Base-by-base conservation (phyloP, 2,797 vertebrate species). In the Helostoma temminkii region DNA sequence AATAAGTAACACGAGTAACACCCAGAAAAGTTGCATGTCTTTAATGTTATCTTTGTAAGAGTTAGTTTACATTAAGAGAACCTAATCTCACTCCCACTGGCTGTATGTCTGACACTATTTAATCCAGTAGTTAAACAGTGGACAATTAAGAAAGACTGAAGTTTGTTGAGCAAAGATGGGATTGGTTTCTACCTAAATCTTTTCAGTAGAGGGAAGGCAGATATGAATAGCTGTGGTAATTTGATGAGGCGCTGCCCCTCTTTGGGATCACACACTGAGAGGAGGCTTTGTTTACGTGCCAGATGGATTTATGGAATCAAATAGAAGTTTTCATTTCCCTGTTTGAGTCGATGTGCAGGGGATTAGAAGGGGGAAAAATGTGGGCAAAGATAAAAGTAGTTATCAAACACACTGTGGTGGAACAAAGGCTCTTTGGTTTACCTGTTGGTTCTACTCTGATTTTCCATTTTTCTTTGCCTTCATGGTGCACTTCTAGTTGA, bases 251-350 rank as follows among this genome's bases (percentile, higher is more conserved):
- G 24, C 82, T 82, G 81, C 77, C 76, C 89, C 84, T 82, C 83
- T 81, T 72, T 80, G 81, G 85, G 90, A 88, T 87, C 88, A 77
- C 79, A 90, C 84, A 88, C 80, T 90, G 92, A 92, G 91, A 89
- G 86, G 72, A 84, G 73, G 84, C 91, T 92, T 93, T 93, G 93
- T 94, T 91, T 81, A 91, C 5, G 67, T 86, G 90, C 91, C 90
- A 91, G 89, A 91, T 81, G 90, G 93, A 92, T 93, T 93, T 90
- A 91, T 91, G 84, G 90, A 91, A 92, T 91, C 88, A 89, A 90
- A 88, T 78, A 90, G 72, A 87, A 85, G 74, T 90, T 90, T 93
- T 93, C 75, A 93, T 93, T 93, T 91, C 87, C 89, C 88, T 92
- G 84, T 93, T 92, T 89, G 80, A 91, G 80, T 83, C 30, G 65